phyloP scores from a whole-genome alignment of 2,113 vertebrate genomes.

The Sclerurus mexicanus region DNA sequence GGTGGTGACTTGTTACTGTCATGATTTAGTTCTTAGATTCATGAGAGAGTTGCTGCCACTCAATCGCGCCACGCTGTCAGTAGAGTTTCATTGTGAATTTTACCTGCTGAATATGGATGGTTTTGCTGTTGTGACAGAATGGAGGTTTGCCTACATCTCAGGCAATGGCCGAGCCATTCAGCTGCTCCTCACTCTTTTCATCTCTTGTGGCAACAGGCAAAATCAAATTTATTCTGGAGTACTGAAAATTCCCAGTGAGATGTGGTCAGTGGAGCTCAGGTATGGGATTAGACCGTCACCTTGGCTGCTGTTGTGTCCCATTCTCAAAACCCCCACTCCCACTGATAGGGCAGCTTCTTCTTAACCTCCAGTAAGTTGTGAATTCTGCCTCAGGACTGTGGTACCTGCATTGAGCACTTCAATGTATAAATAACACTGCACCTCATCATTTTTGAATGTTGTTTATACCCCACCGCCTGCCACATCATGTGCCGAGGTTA shows the following conservation, averaged over 20 bases:
- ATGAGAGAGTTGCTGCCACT: background rate
- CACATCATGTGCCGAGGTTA: constrained; percentile 27
- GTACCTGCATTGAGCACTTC: background rate
- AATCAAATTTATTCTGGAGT: background rate
- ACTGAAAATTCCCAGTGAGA: background rate
- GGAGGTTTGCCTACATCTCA: background rate
- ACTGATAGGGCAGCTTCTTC: background rate
- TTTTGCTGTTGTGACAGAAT: background rate
- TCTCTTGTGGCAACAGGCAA: background rate
- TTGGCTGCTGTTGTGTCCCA: background rate
- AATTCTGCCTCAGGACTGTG: background rate
- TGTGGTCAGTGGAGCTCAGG: background rate
- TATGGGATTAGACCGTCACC: background rate
- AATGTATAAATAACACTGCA: background rate
- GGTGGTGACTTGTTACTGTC: background rate
- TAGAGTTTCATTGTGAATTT: background rate
- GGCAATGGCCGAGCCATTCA: background rate
- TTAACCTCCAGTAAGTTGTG: background rate
- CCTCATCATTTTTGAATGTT: constrained; percentile 26
- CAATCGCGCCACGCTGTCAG: background rate
- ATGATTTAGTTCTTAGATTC: background rate
- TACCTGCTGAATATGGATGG: background rate
- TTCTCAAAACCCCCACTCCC: background rate
- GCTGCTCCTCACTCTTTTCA: background rate
- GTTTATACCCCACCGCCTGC: constrained; percentile 56